phyloP scores from a whole-genome alignment of 1,140 invertebrate species.

The Spodoptera frugiperda region DNA sequence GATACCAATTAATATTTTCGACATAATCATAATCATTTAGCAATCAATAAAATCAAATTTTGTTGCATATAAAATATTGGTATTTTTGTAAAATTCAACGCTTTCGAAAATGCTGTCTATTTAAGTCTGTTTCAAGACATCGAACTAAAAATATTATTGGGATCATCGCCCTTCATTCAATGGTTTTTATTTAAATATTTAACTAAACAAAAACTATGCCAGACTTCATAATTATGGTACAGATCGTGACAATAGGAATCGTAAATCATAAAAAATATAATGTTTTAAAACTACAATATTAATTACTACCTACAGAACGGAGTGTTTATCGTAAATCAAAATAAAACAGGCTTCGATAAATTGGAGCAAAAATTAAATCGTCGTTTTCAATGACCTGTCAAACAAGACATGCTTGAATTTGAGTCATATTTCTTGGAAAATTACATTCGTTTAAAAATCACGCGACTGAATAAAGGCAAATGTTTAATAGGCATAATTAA shows the following conservation, averaged over 20 bases:
- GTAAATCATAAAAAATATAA: slow-evolving; percentile 14
- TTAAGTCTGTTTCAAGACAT: too few species aligned
- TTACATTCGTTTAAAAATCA: neutral
- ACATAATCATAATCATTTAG: neutral
- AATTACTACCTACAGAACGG: neutral
- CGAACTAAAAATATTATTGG: too few species aligned
- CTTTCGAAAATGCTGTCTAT: too few species aligned
- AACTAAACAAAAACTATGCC: too few species aligned
- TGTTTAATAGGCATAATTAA: neutral
- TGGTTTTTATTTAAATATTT: too few species aligned
- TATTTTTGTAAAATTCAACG: too few species aligned
- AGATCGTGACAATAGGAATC: slow-evolving; percentile 11
- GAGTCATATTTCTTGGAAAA: neutral
- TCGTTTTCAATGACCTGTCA: slow-evolving; percentile 5
- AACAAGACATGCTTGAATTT: slow-evolving; percentile 11
- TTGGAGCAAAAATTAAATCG: slow-evolving; percentile 1
- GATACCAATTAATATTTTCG: neutral
- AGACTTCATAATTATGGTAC: neutral
- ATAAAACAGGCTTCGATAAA: neutral
- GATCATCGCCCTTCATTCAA: too few species aligned
- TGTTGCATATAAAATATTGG: too few species aligned
- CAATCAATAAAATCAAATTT: neutral
- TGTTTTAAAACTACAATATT: neutral
- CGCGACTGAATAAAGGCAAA: neutral
- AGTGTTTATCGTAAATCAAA: neutral